Evolutionary conservation across 2,113 vertebrate species (phyloP).

Genomic region (Suricata suricatta): DNA sequence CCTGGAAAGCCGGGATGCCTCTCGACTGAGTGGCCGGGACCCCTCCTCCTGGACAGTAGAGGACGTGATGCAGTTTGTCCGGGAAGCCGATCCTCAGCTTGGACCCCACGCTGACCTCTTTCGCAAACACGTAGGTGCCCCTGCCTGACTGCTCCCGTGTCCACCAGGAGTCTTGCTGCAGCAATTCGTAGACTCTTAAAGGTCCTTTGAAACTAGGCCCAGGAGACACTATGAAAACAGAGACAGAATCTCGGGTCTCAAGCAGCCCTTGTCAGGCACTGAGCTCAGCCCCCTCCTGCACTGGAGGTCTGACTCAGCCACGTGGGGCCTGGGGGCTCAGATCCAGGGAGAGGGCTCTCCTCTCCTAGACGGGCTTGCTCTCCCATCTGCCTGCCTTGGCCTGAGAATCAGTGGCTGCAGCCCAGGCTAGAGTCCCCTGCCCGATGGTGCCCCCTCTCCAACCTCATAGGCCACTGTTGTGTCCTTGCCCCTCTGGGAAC

Average conservation of each 20-base stretch:
- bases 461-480: neutral
- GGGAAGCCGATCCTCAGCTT: conserved; percentile 94
- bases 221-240: neutral
- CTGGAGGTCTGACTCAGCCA: neutral
- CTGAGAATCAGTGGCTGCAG: neutral
- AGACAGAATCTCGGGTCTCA: neutral
- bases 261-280: neutral
- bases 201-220: neutral
- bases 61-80: conserved; percentile 97
- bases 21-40: conserved; percentile 88
- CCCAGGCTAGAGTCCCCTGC: neutral
- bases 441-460: neutral
- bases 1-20: conserved; percentile 82
- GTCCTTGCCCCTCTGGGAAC: neutral
- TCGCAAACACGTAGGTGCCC: conserved; percentile 92
- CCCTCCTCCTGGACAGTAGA: conserved; percentile 95
- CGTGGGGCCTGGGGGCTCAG: neutral
- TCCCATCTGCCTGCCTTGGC: neutral
- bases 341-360: neutral
- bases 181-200: neutral
- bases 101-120: conserved; percentile 97
- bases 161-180: neutral
- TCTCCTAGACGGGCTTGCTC: neutral
- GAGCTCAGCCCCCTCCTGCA: neutral
- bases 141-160: neutral